A percentile compares a stretch with the other conserved stretches of the same genome.
Evolutionary conservation across 2,113 vertebrate genomes (phyloP).

Genomic region (Nothobranchius furzeri): DNA sequence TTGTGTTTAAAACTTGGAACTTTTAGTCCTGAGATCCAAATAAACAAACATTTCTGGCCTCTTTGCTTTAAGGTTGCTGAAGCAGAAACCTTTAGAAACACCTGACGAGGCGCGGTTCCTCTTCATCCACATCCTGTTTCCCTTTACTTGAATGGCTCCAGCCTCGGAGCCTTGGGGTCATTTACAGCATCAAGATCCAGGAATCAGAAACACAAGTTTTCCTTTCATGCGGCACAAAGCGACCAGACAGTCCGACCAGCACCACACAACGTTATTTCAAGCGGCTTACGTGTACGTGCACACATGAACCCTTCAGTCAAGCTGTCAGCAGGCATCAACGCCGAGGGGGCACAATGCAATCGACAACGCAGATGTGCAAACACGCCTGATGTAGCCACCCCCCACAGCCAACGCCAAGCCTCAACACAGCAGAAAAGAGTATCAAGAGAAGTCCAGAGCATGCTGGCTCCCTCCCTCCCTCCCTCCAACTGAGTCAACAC

Average conservation of each 20-base stretch:
- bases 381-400: constrained; percentile 38
- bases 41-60: too few species aligned
- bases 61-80: too few species aligned
- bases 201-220: not conserved
- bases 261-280: constrained; percentile 14
- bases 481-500: too few species aligned
- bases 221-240: not conserved
- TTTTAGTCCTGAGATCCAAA: too few species aligned
- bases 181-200: not conserved
- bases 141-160: not conserved
- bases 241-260: not conserved
- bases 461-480: not conserved
- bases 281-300: not conserved
- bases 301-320: constrained; percentile 20
- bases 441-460: constrained; percentile 3
- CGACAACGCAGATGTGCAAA: constrained; percentile 71
- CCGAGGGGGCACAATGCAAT: constrained; percentile 48
- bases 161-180: constrained; percentile 8
- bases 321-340: constrained; percentile 68
- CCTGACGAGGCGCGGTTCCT: too few species aligned
- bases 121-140: not conserved
- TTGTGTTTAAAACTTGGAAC: too few species aligned
- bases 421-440: constrained; percentile 34
- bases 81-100: too few species aligned
- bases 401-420: not conserved